Evolutionary conservation across 1,140 invertebrate genomes (phyloP), one percentile per base, ranked within the genome.

Genomic region (Medauroidea extradentata): DNA sequence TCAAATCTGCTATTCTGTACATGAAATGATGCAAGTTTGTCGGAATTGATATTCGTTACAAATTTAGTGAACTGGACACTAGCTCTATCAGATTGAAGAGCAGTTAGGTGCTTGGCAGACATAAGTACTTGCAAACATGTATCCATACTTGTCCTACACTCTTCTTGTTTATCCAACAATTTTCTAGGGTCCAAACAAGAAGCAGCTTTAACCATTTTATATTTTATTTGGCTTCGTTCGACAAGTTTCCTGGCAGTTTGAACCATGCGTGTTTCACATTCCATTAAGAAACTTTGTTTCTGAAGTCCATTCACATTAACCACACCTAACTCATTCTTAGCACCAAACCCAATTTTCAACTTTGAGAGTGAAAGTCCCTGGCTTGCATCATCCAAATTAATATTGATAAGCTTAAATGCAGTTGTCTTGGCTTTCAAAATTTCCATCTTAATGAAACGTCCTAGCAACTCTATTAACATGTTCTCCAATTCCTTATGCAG

Each of bases 201-300:
- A 27, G 61, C 25, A 24, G 49, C 62, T 57, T 58, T 52, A 25
- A 59, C 61, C 23, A 63, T 44, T 25, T 49, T 16, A 39, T 61
- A 58, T 44, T 57, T 61, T 50, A 63, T 61, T 13, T 56, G 59
- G 18, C 57, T 57, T 44, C 57, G 52, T 24, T 59, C 51, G 18
- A 56, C 46, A 13, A 62, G 52, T 54, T 60, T 62, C 34, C 56
- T 16, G 38, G 44, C 52, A 54, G 59, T 62, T 39, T 18, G 51
- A 13, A 14, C 46, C 61, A 13, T 59, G n/a, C 19, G 24, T 58
- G 24, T 44, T 50, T 3, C 23, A 4, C 18, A 60, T 51, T 14
- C 21, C 18, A 18, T 63, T 59, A 2, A 19, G 16, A 34, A 63
- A 4, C 29, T 34, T 34, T 34, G 4, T 34, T 34, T 34, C 29